phyloP scores from a whole-genome alignment of 1,140 invertebrate genomes.

The Drosophila sp. region DNA sequence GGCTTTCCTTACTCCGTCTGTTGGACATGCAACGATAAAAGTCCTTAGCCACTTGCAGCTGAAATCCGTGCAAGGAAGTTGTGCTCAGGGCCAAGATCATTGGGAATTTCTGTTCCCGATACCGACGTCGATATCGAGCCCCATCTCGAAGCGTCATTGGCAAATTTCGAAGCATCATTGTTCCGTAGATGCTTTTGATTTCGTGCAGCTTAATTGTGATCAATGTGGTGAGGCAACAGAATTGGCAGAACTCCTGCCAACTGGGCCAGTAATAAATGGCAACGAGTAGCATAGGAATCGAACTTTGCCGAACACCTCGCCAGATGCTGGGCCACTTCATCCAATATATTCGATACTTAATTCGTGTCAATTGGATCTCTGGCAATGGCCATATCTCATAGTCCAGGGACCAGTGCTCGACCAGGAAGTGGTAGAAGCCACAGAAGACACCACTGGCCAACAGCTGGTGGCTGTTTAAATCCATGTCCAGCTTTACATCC shows the following conservation, averaged over 20 bases:
- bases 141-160: conserved; percentile 7
- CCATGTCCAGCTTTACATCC: not conserved
- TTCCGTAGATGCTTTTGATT: not conserved
- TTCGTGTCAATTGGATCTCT: not conserved
- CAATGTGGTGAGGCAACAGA: conserved; percentile 13
- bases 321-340: not conserved
- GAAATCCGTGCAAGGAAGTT: conserved; percentile 38
- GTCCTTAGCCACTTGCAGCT: conserved; percentile 40
- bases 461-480: not conserved
- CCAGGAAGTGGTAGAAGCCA: conserved; percentile 28
- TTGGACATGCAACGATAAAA: conserved; percentile 30
- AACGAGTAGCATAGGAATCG: not conserved
- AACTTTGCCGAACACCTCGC: not conserved
- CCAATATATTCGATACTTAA: not conserved
- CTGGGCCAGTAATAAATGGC: not conserved
- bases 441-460: conserved; percentile 12
- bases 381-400: not conserved
- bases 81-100: not conserved
- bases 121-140: not conserved
- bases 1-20: accelerated
- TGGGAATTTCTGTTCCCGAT: not conserved
- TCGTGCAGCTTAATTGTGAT: conserved; percentile 31
- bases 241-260: conserved; percentile 5
- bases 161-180: conserved; percentile 23
- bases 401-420: not conserved